Percentiles rank a stretch among this genome's conserved stretches.
phyloP scores from a whole-genome alignment of 2,888 invertebrate genomes.

The Bruchidius siliquastri region DNA sequence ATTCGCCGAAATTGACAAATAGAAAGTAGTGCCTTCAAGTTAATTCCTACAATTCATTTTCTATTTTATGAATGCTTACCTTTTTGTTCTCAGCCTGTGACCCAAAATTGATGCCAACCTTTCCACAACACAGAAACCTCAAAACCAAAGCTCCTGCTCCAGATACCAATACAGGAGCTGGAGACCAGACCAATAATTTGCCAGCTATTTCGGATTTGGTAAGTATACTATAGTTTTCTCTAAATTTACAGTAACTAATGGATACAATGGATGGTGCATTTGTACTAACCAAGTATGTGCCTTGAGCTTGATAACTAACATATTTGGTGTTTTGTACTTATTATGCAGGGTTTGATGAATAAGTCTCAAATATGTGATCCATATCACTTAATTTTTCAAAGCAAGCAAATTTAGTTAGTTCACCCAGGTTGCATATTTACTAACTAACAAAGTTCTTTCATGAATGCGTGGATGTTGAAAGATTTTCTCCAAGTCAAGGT shows the following conservation, averaged over 20 bases:
- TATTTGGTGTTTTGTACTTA: background rate
- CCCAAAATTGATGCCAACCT: constrained; percentile 96
- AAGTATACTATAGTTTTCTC: constrained; percentile 25
- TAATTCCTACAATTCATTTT: too few relatives aligned
- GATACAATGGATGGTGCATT: background rate
- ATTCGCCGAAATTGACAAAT: background rate
- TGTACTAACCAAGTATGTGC: too few relatives aligned
- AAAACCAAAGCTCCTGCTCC: constrained; percentile 48
- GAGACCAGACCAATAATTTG: constrained; percentile 70
- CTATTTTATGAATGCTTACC: too few relatives aligned
- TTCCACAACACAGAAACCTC: constrained; percentile 92
- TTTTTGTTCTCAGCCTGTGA: constrained; percentile 72
- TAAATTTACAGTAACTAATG: background rate
- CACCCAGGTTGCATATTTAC: too few relatives aligned
- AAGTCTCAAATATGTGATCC: too few relatives aligned
- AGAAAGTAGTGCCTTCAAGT: background rate
- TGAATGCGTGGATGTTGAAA: too few relatives aligned
- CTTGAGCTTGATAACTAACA: too few relatives aligned
- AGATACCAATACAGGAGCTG: constrained; percentile 55
- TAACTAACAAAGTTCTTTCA: too few relatives aligned
- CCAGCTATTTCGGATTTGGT: constrained; percentile 78
- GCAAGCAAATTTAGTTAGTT: too few relatives aligned
- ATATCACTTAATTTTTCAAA: background rate
- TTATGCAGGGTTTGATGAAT: too few relatives aligned
- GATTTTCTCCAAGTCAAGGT: too few relatives aligned